Conservation (phyloP, 2,888 invertebrate genomes). For the Metalampra italica region DNA sequence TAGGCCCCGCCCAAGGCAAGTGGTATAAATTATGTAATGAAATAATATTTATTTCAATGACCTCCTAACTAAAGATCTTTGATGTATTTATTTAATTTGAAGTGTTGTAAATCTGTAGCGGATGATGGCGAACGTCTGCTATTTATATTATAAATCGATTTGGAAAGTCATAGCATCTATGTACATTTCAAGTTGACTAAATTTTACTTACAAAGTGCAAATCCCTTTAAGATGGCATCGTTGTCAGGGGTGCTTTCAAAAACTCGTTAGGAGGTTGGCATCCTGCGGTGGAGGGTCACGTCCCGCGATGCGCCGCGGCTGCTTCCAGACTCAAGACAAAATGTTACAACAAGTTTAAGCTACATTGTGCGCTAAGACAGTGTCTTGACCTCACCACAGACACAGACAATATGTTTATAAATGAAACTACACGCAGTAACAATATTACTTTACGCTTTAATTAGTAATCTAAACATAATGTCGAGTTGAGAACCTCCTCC, state of each 20-base stretch:
- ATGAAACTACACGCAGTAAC: too few relatives aligned
- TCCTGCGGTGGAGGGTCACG: conserved; percentile 71
- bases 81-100: too few relatives aligned
- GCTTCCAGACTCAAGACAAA: conserved; percentile 44
- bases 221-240: conserved; percentile 69
- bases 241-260: conserved; percentile 66
- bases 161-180: conserved; percentile 13
- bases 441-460: too few relatives aligned
- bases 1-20: too few relatives aligned
- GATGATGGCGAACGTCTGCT: not conserved
- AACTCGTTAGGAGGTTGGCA: conserved; percentile 72
- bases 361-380: conserved; percentile 12
- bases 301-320: conserved; percentile 40
- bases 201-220: conserved; percentile 71
- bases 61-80: too few relatives aligned
- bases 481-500: too few relatives aligned
- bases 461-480: too few relatives aligned
- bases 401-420: too few relatives aligned
- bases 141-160: not conserved
- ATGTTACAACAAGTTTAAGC: conserved; percentile 51
- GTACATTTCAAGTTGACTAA: conserved; percentile 40
- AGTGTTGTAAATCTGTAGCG: too few relatives aligned
- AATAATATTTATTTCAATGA: too few relatives aligned
- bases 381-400: too few relatives aligned
- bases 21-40: too few relatives aligned